Evolutionary conservation across 2,888 invertebrate species (phyloP), one percentile per base, ranked within the genome.

Genomic region (Neocrepidodera transversa): DNA sequence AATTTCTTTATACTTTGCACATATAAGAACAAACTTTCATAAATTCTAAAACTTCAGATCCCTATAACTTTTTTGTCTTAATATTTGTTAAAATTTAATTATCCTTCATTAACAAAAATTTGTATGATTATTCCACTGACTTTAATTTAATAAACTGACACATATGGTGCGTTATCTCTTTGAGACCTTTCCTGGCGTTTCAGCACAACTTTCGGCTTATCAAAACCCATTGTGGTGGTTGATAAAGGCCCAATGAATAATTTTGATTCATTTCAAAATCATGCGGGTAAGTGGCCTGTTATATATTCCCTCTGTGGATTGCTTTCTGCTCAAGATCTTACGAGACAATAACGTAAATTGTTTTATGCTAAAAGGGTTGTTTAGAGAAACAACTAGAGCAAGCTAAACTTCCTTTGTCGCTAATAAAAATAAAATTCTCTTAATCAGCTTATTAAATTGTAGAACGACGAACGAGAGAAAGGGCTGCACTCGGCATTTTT

Each of bases 161-260:
- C 38, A 2, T 3, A 6, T 28, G 26, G 36, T 16, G 40, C 52
- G 30, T 17, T 45, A 45, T 45, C 54, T 54, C 36, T 54, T 54
- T 45, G 45, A 47, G 54, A 30, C 11, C 26, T 10, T 38, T 28
- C 36, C 17, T 32, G 43, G 11, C 45, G 45, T 10, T 36, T 54
- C 36, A 36, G 17, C 54, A 54, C 47, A 54, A 54, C 45, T 53
- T 53, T 53, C 32, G 14, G 18, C 32, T 45, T 26, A 45, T 45
- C 26, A 45, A 45, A 28, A 45, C 47, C 17, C 26, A 54, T 54
- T 54, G 54, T 54, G 45, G 45, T 30, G 17, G 45, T 54, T 47
- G 28, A 47, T 54, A 26, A 47, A 35, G 43, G 32, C 45, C 35
- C 23, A 26, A 53, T 53, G 43, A 53, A 53, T 53, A 53, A 54